A percentile compares a stretch with the other conserved stretches of the same genome.
phyloP scores from a whole-genome alignment of 2,797 vertebrate genomes.

The Tinamus major region DNA sequence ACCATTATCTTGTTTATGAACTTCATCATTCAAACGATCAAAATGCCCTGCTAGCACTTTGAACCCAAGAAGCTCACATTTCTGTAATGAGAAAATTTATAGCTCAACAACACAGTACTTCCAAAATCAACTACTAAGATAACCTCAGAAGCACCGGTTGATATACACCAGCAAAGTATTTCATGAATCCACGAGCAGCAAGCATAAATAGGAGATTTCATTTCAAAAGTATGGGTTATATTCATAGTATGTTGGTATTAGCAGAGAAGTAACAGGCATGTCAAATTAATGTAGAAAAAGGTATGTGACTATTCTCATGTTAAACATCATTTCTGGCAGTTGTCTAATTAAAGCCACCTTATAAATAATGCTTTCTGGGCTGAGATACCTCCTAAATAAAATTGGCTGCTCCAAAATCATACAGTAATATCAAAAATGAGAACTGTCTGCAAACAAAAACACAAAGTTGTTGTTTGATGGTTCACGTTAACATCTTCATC shows the following conservation, averaged over 20 bases:
- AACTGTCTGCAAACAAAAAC: not conserved
- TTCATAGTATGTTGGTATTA: not conserved
- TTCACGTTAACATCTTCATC: slow-evolving; percentile 16
- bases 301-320: accelerated
- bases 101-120: not conserved
- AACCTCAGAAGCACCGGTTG: not conserved
- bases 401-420: not conserved
- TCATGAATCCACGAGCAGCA: not conserved
- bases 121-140: not conserved
- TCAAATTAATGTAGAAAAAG: slow-evolving; percentile 17
- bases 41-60: not conserved
- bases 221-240: not conserved
- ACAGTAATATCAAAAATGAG: not conserved
- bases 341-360: not conserved
- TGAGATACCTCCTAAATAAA: not conserved
- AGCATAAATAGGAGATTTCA: not conserved
- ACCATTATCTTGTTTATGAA: slow-evolving; percentile 12
- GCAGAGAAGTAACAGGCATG: not conserved
- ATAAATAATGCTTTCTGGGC: not conserved
- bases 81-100: not conserved
- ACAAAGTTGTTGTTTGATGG: slow-evolving; percentile 1
- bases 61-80: not conserved
- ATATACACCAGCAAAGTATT: slow-evolving; percentile 4
- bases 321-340: slow-evolving; percentile 2
- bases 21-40: not conserved